Evolutionary conservation across 1,140 invertebrate genomes (phyloP).

Genomic region (Procambarus virginalis): DNA sequence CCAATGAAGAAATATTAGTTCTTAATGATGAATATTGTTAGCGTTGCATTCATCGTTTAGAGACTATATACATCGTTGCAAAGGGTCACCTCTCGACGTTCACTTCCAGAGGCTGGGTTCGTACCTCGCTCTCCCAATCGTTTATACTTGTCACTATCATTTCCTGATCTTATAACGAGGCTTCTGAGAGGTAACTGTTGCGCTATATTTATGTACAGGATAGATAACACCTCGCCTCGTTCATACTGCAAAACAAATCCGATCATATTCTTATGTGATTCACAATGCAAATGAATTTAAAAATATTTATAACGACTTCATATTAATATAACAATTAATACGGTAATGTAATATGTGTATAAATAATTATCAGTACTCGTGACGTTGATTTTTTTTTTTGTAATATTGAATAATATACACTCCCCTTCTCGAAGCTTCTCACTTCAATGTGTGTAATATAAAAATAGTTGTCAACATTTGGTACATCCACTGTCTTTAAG

Average conservation of each 20-base stretch:
- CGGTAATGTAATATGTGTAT: too few relatives aligned
- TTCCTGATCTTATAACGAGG: constrained; percentile 20
- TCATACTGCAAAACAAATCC: neutral
- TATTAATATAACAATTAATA: too few relatives aligned
- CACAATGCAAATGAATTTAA: too few relatives aligned
- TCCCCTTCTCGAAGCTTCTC: too few relatives aligned
- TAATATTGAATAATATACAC: too few relatives aligned
- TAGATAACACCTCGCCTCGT: neutral
- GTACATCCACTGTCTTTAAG: too few relatives aligned
- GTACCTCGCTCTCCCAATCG: constrained; percentile 6
- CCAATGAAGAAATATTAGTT: constrained; percentile 35
- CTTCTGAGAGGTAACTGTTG: neutral
- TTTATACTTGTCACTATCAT: constrained; percentile 47
- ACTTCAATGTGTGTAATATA: too few relatives aligned
- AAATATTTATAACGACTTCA: too few relatives aligned
- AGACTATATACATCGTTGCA: neutral
- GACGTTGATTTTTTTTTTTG: too few relatives aligned
- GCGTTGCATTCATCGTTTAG: neutral
- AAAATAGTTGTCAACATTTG: too few relatives aligned
- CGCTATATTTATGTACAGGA: neutral
- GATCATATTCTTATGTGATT: too few relatives aligned
- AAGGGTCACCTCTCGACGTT: neutral
- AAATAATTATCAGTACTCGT: too few relatives aligned
- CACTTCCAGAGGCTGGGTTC: neutral
- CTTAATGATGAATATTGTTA: constrained; percentile 32